Conservation (phyloP, 2,797 vertebrate genomes). For the Halcyon smyrnensis region DNA sequence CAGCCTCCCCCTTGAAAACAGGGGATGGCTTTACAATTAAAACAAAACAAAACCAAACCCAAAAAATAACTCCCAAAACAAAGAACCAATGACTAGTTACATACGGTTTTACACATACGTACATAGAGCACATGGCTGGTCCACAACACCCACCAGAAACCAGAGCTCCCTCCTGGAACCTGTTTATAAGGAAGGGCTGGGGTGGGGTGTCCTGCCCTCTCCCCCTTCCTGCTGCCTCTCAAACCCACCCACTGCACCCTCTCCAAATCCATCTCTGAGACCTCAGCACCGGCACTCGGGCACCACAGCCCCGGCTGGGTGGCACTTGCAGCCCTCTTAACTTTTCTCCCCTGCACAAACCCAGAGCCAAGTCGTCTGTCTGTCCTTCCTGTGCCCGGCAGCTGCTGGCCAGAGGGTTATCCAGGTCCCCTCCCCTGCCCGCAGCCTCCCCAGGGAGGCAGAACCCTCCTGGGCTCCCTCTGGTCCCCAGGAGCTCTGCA, state of each 20-base stretch:
- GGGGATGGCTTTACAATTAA: constrained; percentile 30
- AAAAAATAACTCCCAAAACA: not conserved
- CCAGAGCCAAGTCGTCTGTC: not conserved
- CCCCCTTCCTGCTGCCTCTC: not conserved
- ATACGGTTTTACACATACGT: constrained; percentile 85
- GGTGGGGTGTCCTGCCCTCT: not conserved
- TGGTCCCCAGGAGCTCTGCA: not conserved
- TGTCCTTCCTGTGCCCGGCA: not conserved
- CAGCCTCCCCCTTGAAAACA: constrained; percentile 2
- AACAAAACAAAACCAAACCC: not conserved
- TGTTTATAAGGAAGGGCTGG: not conserved
- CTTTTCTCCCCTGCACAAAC: not conserved
- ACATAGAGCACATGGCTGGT: constrained; percentile 83
- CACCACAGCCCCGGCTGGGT: not conserved
- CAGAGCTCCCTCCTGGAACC: not conserved
- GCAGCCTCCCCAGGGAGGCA: not conserved
- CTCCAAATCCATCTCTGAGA: not conserved
- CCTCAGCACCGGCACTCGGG: not conserved
- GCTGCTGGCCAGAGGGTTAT: not conserved
- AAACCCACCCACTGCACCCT: not conserved
- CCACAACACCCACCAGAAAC: constrained; percentile 29
- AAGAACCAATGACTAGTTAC: constrained; percentile 85
- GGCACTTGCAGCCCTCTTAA: not conserved
- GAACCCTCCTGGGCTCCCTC: not conserved
- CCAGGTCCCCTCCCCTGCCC: not conserved